phyloP scores from a whole-genome alignment of 2,888 invertebrate genomes.

The Rotaria socialis region DNA sequence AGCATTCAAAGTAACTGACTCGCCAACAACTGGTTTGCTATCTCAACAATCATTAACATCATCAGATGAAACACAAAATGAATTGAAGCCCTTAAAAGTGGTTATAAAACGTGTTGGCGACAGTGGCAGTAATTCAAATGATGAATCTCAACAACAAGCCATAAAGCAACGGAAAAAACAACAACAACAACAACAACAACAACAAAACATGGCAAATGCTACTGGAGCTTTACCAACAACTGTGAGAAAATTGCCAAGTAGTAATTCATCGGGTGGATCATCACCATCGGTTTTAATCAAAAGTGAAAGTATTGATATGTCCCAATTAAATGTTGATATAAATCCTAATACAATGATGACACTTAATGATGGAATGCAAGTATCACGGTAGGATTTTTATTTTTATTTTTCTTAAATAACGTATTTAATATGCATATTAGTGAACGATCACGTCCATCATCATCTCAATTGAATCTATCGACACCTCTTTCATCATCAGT shows the following conservation, averaged over 20 bases:
- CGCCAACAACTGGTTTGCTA: not conserved
- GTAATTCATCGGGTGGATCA: not conserved
- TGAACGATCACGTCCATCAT: conserved; percentile 6
- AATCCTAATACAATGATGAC: not conserved
- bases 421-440: not conserved
- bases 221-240: not conserved
- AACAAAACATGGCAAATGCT: not conserved
- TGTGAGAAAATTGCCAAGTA: not conserved
- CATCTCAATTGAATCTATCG: not conserved
- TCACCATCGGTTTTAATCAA: not conserved
- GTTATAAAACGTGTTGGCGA: conserved; percentile 26
- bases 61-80: not conserved
- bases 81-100: conserved; percentile 14
- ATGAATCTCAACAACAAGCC: not conserved
- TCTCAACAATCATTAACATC: not conserved
- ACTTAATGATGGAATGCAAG: not conserved
- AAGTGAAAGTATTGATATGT: not conserved
- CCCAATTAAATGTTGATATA: not conserved
- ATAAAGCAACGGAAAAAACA: conserved; percentile 20
- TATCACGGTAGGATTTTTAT: not conserved
- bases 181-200: not conserved
- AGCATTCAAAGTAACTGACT: not conserved
- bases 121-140: conserved; percentile 3
- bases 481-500: not conserved
- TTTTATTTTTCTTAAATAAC: not conserved